Percentiles rank a stretch among this genome's conserved stretches.
These are phyloP conservation scores for Hetaerina americana DNA, from an alignment of 1,140 invertebrate genomes.

Conservation along the genomic window DNA sequence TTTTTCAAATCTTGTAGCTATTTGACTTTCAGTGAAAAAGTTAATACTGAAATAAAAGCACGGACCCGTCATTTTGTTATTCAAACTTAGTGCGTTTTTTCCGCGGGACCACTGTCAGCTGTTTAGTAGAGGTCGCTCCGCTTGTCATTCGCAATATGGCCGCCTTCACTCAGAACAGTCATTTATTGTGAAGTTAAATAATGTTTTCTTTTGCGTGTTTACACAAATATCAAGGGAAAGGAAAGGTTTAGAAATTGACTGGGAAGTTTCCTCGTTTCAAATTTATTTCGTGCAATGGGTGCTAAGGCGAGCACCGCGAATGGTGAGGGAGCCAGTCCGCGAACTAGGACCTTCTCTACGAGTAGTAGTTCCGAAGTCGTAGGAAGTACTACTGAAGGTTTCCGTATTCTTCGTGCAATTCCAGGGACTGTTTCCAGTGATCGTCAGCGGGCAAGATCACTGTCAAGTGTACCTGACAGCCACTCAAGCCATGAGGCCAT, in stretches of 20 bases:
- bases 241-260: background rate
- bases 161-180: background rate
- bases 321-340: constrained; percentile 53
- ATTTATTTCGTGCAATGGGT: constrained; percentile 44
- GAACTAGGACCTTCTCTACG: constrained; percentile 60
- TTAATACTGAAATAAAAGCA: too few species aligned
- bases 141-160: background rate
- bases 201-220: background rate
- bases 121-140: background rate
- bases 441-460: constrained; percentile 61
- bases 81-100: too few species aligned
- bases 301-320: constrained; percentile 67
- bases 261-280: background rate
- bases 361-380: constrained; percentile 55
- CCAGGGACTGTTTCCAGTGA: constrained; percentile 43
- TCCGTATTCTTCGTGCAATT: constrained; percentile 56
- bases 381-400: constrained; percentile 43
- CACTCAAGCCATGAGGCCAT: constrained; percentile 26
- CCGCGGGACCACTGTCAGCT: background rate
- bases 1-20: too few species aligned
- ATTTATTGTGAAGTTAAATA: background rate
- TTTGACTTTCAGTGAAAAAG: too few species aligned
- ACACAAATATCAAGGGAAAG: background rate
- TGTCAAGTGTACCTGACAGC: constrained; percentile 68
- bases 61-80: too few species aligned